Percentiles rank a stretch among this genome's conserved stretches.
phyloP scores from a whole-genome alignment of 2,888 invertebrate species.

The Rapana venosa region DNA sequence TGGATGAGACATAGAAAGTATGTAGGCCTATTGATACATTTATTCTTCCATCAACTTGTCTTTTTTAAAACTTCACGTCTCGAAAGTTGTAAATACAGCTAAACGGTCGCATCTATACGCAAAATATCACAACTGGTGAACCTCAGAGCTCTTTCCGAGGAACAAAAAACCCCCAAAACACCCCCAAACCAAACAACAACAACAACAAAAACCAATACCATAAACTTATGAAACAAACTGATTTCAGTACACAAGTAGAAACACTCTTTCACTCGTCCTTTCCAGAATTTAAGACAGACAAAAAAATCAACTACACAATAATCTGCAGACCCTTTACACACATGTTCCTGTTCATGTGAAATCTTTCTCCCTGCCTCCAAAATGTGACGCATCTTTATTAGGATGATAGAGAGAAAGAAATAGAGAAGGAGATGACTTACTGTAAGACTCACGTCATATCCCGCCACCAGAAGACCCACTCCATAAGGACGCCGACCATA shows the following conservation, averaged over 20 bases:
- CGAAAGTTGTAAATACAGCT: too few relatives aligned
- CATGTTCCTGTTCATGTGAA: not conserved
- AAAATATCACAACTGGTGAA: too few relatives aligned
- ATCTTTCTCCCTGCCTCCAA: not conserved
- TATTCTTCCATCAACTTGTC: not conserved
- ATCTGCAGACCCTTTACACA: not conserved
- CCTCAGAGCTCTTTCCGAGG: too few relatives aligned
- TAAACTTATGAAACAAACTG: too few relatives aligned
- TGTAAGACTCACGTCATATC: slow-evolving; percentile 89
- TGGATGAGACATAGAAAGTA: not conserved
- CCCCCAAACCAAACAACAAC: too few relatives aligned
- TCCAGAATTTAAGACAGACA: not conserved
- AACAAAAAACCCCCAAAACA: too few relatives aligned
- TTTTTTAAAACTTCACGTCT: not conserved
- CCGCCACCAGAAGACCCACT: slow-evolving; percentile 97
- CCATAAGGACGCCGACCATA: slow-evolving; percentile 98
- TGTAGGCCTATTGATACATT: not conserved
- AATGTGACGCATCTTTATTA: not conserved
- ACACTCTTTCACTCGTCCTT: not conserved
- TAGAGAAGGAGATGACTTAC: not conserved
- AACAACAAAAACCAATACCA: too few relatives aligned
- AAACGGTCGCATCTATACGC: too few relatives aligned
- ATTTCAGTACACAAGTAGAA: too few relatives aligned
- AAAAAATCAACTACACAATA: not conserved
- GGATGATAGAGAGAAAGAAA: not conserved